Conservation (phyloP, 2,888 invertebrate genomes). For the Lamellibrachia satsuma region DNA sequence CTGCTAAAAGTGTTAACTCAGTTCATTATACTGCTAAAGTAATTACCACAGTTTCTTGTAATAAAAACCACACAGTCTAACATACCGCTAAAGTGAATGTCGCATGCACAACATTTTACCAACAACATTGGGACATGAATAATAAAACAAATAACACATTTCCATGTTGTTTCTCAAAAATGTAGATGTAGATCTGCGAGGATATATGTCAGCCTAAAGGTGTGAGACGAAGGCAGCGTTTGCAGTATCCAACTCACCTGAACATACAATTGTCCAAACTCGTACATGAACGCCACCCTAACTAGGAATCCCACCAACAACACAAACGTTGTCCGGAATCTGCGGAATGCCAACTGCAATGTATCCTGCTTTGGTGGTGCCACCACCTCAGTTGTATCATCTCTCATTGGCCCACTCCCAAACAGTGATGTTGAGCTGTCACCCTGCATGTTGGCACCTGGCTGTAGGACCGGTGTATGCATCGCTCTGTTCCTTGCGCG, state of each 20-base stretch:
- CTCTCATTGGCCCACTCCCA: not conserved
- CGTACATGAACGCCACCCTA: constrained; percentile 27
- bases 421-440: not conserved
- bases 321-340: constrained; percentile 17
- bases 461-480: not conserved
- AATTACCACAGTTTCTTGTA: too few relatives aligned
- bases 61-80: too few relatives aligned
- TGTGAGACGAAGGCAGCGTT: not conserved
- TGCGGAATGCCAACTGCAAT: not conserved
- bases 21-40: too few relatives aligned
- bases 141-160: not conserved
- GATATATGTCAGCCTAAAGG: not conserved
- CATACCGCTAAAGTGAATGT: too few relatives aligned
- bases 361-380: not conserved
- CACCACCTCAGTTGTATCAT: not conserved
- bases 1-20: too few relatives aligned
- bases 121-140: not conserved
- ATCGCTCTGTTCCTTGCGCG: not conserved
- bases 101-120: not conserved
- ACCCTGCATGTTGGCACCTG: not conserved
- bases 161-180: not conserved
- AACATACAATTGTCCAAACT: constrained; percentile 19
- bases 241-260: constrained; percentile 14
- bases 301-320: constrained; percentile 21
- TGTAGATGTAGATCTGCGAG: not conserved